phyloP scores from a whole-genome alignment of 2,797 vertebrate genomes.

The Acestrorhynchus altus region DNA sequence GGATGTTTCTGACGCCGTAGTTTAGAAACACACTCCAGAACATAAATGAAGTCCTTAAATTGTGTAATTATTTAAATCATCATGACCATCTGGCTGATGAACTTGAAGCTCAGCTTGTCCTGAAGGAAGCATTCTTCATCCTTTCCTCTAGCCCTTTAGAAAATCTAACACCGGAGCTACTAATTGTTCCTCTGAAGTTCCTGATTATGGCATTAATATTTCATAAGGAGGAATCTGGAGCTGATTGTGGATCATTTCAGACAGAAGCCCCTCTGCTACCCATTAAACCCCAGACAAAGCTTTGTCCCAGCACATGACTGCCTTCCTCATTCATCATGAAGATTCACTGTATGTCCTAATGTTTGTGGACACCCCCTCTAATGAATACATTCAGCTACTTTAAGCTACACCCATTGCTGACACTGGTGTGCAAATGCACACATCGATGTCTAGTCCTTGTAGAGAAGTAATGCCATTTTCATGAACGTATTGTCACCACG shows the following conservation, averaged over 20 bases:
- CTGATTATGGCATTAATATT: conserved; percentile 53
- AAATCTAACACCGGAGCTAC: background rate
- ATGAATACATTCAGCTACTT: no score
- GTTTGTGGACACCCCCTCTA: background rate
- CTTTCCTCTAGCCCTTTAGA: background rate
- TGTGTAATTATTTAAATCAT: background rate
- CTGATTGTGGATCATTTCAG: conserved; percentile 36
- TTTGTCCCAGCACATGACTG: conserved; percentile 16
- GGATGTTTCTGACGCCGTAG: background rate
- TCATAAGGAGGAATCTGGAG: conserved; percentile 42
- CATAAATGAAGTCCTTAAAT: conserved; percentile 9
- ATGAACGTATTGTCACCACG: no score
- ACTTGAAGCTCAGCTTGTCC: background rate
- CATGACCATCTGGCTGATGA: background rate
- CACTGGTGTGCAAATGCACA: no score
- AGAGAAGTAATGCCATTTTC: no score
- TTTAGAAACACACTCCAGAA: conserved; percentile 6
- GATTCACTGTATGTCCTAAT: background rate
- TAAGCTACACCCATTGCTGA: no score
- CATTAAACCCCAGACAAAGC: conserved; percentile 36
- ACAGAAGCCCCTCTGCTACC: conserved; percentile 1
- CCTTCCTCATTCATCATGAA: conserved; percentile 37
- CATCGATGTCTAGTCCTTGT: no score
- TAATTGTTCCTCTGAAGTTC: conserved; percentile 7
- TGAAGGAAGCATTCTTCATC: conserved; percentile 2